phyloP scores from a whole-genome alignment of 2,888 invertebrate genomes.

The Smittia aterrima region DNA sequence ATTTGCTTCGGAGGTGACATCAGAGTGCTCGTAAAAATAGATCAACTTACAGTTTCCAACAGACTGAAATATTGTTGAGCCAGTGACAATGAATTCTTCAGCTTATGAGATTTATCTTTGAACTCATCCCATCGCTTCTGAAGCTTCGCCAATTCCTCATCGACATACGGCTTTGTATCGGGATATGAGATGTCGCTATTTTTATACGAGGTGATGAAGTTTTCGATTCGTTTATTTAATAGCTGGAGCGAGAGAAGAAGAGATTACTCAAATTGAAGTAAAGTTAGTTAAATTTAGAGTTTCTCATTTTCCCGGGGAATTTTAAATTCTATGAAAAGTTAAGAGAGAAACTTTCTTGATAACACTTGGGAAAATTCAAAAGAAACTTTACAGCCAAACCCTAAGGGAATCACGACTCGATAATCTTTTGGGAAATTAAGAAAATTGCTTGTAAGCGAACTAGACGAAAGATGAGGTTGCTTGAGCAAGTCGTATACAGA shows the following conservation, averaged over 20 bases:
- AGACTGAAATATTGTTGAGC: constrained; percentile 70
- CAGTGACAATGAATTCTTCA: constrained; percentile 64
- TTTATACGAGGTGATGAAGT: constrained; percentile 67
- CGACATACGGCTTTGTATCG: constrained; percentile 59
- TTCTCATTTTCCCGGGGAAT: neutral
- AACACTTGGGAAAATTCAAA: neutral
- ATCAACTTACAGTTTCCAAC: constrained; percentile 65
- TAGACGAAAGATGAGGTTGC: neutral
- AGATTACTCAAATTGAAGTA: neutral
- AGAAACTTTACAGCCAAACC: no score
- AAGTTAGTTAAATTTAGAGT: no score
- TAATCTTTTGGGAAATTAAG: neutral
- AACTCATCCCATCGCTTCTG: constrained; percentile 67
- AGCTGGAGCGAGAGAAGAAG: constrained; percentile 55
- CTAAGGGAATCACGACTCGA: no score
- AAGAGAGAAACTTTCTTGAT: neutral
- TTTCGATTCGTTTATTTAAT: constrained; percentile 67
- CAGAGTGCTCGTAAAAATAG: neutral
- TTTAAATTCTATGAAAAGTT: neutral
- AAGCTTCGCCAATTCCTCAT: constrained; percentile 63
- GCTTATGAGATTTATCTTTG: constrained; percentile 64
- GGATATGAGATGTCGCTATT: constrained; percentile 56
- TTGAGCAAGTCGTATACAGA: neutral
- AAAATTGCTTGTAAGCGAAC: neutral
- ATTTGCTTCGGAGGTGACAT: constrained; percentile 1